Evolutionary conservation across 2,888 invertebrate species (phyloP).

Genomic region (Parnassius apollo): DNA sequence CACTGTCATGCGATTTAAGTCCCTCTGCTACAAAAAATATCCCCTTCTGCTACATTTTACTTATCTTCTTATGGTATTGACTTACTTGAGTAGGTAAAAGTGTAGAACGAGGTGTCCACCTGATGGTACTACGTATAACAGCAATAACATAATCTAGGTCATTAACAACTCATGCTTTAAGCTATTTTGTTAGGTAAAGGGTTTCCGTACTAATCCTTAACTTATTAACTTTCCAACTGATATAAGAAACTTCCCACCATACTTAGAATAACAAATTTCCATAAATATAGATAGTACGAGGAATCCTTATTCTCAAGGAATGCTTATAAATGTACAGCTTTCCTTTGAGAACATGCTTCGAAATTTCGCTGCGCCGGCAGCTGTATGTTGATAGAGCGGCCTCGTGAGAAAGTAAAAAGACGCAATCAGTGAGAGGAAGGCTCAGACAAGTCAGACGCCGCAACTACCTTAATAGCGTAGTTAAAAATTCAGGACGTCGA

Average conservation of each 20-base stretch:
- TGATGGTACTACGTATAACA: too few species aligned
- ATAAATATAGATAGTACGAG: conserved; percentile 15
- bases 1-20: too few species aligned
- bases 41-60: too few species aligned
- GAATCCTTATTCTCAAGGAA: conserved; percentile 17
- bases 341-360: conserved; percentile 38
- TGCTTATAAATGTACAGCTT: conserved; percentile 32
- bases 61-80: too few species aligned
- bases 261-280: not conserved
- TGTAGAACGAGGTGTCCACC: too few species aligned
- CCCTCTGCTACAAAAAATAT: too few species aligned
- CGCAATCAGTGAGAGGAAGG: conserved; percentile 75
- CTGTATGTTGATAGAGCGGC: conserved; percentile 49
- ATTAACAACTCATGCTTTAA: too few species aligned
- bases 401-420: conserved; percentile 72
- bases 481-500: conserved; percentile 75
- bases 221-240: too few species aligned
- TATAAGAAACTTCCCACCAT: not conserved
- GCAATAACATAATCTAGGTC: too few species aligned
- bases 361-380: conserved; percentile 39
- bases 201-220: too few species aligned
- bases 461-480: conserved; percentile 62
- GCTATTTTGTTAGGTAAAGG: too few species aligned
- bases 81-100: too few species aligned
- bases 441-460: conserved; percentile 47